phyloP scores from a whole-genome alignment of 1,140 invertebrate genomes.

The Euura lappo region DNA sequence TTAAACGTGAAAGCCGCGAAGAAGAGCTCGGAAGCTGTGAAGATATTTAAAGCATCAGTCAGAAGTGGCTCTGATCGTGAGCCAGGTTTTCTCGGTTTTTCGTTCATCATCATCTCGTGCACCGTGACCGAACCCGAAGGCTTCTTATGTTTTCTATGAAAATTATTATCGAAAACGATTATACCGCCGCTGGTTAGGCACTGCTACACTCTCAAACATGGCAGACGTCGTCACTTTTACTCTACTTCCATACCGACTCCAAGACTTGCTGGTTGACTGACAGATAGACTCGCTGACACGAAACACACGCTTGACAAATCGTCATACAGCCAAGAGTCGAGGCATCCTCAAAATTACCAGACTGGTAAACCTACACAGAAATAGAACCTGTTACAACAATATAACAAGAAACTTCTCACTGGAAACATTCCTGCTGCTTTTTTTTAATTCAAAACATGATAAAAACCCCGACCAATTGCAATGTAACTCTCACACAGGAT shows the following conservation, averaged over 20 bases:
- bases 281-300: neutral
- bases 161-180: too few species aligned
- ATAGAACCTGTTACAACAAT: neutral
- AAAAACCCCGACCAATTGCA: too few species aligned
- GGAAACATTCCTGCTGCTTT: too few species aligned
- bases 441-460: too few species aligned
- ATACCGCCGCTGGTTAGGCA: too few species aligned
- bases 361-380: neutral
- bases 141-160: too few species aligned
- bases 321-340: neutral
- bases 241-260: neutral
- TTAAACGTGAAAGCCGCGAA: constrained; percentile 1
- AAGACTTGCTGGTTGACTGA: neutral
- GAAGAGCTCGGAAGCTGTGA: neutral
- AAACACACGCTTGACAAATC: constrained; percentile 4
- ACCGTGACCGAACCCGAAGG: too few species aligned
- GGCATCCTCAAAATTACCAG: constrained; percentile 4
- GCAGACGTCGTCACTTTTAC: neutral
- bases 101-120: too few species aligned
- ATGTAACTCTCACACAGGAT: too few species aligned
- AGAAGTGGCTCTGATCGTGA: too few species aligned
- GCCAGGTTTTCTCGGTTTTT: too few species aligned
- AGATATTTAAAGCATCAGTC: neutral
- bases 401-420: too few species aligned
- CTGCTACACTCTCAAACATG: neutral